Evolutionary conservation across 2,888 invertebrate species (phyloP), one percentile per base, ranked within the genome.

Genomic region (Alloscopus bannaensis): DNA sequence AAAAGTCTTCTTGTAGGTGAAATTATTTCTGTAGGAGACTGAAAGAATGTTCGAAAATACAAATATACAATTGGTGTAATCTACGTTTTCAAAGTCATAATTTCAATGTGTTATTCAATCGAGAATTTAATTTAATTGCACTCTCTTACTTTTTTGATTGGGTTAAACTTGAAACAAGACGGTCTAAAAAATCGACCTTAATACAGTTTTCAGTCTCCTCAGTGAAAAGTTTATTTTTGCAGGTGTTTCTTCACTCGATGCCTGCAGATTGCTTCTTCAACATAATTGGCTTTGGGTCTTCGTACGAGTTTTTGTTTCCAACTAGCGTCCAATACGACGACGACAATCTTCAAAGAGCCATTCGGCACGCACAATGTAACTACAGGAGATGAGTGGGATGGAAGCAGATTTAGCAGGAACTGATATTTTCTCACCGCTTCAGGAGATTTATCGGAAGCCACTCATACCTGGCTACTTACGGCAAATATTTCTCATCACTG

Each of bases 261-360:
- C 88, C 88, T 11, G 36, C 83, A 1, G 80, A 87, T 18, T 87
- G 87, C 77, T 85, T 85, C 47, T 89, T 89, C 85, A 89, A 89
- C 83, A 83, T 89, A 26, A 86, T 88, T 20, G 86, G 87, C 0
- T 89, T 89, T 86, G 89, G 89, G 4, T 77, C 68, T 28, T 36
- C 52, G 0, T 87, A 76, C 69, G 52, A 86, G 20, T 81, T 79
- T 6, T 83, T 88, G n/a, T 88, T 87, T 20, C 77, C 80, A 6
- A 60, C 81, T 64, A 87, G 87, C 64, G 59, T 57, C n/a, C 81
- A 80, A 47, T 87, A 87, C 69, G 79, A 83, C 55, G 86, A 86
- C 47, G 68, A 80, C 4, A 83, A 80, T 2, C 68, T 87, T 40
- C 84, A 82, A 64, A 69, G 60, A n/a, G 84, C 84, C 6, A 29